Base-by-base conservation (phyloP, 2,113 vertebrate species). In the Ariopsis seemanni region DNA sequence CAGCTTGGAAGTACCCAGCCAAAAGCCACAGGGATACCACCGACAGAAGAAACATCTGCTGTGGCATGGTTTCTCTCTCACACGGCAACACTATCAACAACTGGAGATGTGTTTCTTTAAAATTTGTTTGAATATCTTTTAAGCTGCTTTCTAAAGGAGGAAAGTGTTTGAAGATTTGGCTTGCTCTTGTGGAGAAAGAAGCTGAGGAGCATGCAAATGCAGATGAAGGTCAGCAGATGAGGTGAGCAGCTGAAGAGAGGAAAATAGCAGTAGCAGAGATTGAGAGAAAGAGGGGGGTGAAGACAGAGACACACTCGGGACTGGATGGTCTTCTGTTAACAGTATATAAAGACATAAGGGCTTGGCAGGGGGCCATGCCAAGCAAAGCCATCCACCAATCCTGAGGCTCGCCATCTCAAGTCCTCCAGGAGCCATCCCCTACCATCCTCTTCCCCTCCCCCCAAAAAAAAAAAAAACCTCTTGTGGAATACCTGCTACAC, bases 281-380 rank as follows among this genome's bases (percentile, higher is more conserved):
- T 80, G 67, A 91, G 88, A 90, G 63, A 84, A 72, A 48, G 48
- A 48, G 71, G 84, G 85, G 92, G 91, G 93, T 91, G 91, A 93
- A 90, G 91, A 88, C 88, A 91, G 86, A 93, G 88, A 94, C 92
- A 90, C 92, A 90, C 94, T 95, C 94, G 90, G 93, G 94, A 93
- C 94, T 93, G 94, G 94, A 93, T 91, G 92, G 90, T 92, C 94
- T 94, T 92, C 93, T 93, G 92, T 94, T 95, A 91, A 95, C 95
- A 93, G 92, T 96, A 95, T 96, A 95, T 96, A 96, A 96, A 95
- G 94, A 95, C 94, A 93, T 94, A 94, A 93, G 94, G 92, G 92
- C 93, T 92, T 96, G 95, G 95, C 94, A 91, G 52, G 83, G 89
- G 88, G 95, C 95, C 95, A 95, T 92, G 87, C 91, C 92, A 90